These are phyloP conservation scores for Chouioia cunea DNA, from an alignment of 2,888 invertebrate species.

Conservation along the genomic window DNA sequence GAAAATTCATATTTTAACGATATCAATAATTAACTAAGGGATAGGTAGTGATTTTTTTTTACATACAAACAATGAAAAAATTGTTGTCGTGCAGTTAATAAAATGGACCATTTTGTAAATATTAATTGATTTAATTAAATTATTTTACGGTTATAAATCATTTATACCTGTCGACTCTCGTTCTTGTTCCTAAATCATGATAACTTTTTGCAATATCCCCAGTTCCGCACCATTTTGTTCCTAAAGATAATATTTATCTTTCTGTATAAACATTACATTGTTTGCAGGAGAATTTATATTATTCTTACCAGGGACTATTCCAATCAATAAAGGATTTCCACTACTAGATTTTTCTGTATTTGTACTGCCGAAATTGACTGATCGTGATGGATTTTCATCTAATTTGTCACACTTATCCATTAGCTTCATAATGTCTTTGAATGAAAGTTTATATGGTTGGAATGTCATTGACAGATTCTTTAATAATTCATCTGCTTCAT, in stretches of 20 bases:
- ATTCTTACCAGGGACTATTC: conserved; percentile 82
- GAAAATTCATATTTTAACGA: neutral
- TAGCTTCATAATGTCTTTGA: conserved; percentile 82
- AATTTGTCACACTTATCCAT: conserved; percentile 86
- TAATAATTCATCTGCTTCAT: conserved; percentile 76
- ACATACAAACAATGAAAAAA: conserved; percentile 7
- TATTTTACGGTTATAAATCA: neutral
- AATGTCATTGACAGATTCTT: conserved; percentile 75
- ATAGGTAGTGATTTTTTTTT: neutral
- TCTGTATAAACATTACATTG: neutral
- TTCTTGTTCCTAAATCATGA: conserved; percentile 84
- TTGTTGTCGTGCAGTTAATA: too few species aligned
- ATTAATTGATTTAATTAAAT: neutral
- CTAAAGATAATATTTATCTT: conserved; percentile 69
- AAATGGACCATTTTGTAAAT: too few species aligned
- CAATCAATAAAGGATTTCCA: conserved; percentile 81
- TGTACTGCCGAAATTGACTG: conserved; percentile 28
- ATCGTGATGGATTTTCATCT: conserved; percentile 63
- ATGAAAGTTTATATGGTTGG: conserved; percentile 76
- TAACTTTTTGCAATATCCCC: conserved; percentile 89
- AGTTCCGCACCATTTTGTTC: conserved; percentile 93
- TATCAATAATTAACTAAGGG: too few species aligned
- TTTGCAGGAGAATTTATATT: neutral
- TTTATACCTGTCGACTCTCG: conserved; percentile 62
- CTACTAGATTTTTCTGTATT: conserved; percentile 52